Percentiles rank a stretch among this genome's conserved stretches.
Conservation (phyloP, 2,113 vertebrate species). For the Eudyptes chrysolophus region DNA sequence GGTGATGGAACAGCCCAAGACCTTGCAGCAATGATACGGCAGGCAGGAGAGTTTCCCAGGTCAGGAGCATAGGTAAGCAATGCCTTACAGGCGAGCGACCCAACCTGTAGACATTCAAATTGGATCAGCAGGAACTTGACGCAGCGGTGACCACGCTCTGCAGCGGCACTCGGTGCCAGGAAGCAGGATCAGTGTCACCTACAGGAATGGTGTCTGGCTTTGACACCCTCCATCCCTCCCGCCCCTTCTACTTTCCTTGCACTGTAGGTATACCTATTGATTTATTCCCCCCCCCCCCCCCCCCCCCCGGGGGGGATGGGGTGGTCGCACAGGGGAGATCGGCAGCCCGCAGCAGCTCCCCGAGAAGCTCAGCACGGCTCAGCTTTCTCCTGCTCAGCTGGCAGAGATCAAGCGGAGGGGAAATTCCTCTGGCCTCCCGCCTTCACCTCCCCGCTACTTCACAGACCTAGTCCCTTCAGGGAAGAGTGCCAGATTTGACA, state of each 20-base stretch:
- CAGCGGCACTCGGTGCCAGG: neutral
- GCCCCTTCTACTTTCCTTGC: neutral
- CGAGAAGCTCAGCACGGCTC: fast-evolving
- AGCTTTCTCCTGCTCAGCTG: neutral
- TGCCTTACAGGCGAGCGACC: fast-evolving
- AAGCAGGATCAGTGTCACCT: neutral
- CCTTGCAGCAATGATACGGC: neutral
- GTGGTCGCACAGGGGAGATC: fast-evolving
- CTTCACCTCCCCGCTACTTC: neutral
- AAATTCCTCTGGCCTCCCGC: neutral
- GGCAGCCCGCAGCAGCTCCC: neutral
- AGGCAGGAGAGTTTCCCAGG: neutral
- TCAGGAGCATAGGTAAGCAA: neutral
- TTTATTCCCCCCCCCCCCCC: too few species aligned
- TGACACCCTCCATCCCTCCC: neutral
- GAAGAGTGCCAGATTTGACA: neutral
- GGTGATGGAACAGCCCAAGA: neutral
- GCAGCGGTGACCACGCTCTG: neutral
- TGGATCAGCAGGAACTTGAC: neutral
- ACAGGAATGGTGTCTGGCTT: neutral
- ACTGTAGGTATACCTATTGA: neutral
- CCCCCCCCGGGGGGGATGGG: too few species aligned
- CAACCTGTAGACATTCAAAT: neutral
- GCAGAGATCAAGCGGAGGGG: neutral
- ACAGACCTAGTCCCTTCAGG: neutral